Percentiles rank a stretch among this genome's conserved stretches.
Conservation (phyloP, 2,888 invertebrate species). For the Fragum whitleyi region DNA sequence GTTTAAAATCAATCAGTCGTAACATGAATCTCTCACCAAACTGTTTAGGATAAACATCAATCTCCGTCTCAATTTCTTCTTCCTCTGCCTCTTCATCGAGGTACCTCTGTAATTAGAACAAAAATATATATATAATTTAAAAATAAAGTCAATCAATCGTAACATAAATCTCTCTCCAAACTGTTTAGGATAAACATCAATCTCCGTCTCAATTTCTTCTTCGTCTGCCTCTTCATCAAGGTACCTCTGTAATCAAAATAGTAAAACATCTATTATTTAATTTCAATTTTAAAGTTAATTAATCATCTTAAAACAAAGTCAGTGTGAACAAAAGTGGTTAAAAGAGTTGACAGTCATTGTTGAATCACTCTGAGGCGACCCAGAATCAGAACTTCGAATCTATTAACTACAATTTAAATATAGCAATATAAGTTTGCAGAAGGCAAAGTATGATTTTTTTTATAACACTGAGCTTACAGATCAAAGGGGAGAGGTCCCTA, state of each 20-base stretch:
- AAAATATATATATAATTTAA: background rate
- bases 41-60: slow-evolving; percentile 89
- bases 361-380: no score
- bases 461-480: no score
- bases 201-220: slow-evolving; percentile 77
- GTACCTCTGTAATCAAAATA: slow-evolving; percentile 39
- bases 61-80: slow-evolving; percentile 77
- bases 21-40: slow-evolving; percentile 94
- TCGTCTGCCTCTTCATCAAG: slow-evolving; percentile 68
- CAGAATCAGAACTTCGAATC: no score
- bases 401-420: no score
- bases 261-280: background rate
- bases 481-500: no score
- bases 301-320: no score
- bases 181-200: slow-evolving; percentile 89
- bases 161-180: slow-evolving; percentile 94
- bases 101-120: slow-evolving; percentile 39
- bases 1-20: slow-evolving; percentile 93
- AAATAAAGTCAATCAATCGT: slow-evolving; percentile 93
- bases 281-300: no score
- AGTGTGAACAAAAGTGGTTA: no score
- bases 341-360: no score
- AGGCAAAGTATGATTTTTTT: no score
- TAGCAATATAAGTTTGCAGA: no score
- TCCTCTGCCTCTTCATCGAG: slow-evolving; percentile 68